phyloP scores from a whole-genome alignment of 2,888 invertebrate genomes.

The Drosophila infuscata region DNA sequence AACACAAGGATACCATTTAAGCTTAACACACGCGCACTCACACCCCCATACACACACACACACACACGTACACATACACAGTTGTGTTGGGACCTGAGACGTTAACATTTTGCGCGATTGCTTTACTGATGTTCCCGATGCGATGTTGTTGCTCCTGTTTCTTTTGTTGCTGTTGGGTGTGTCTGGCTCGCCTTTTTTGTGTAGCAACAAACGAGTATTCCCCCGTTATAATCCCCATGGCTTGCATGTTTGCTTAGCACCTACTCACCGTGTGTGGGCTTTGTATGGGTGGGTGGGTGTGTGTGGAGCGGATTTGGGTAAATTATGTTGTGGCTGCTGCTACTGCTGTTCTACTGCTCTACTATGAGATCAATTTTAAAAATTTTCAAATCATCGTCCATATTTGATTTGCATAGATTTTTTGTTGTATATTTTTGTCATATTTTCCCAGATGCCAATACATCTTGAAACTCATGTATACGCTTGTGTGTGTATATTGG shows the following conservation, averaged over 20 bases:
- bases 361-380: slow-evolving; percentile 67
- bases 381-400: slow-evolving; percentile 78
- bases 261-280: slow-evolving; percentile 39
- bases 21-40: slow-evolving; percentile 48
- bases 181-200: slow-evolving; percentile 61
- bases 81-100: slow-evolving; percentile 13
- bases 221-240: slow-evolving; percentile 68
- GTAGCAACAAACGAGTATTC: slow-evolving; percentile 52
- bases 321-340: slow-evolving; percentile 1
- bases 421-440: slow-evolving; percentile 17
- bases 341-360: slow-evolving; percentile 20
- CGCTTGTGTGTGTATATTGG: slow-evolving; percentile 6
- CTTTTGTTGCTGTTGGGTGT: slow-evolving; percentile 51
- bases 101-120: slow-evolving; percentile 59
- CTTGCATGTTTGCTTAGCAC: slow-evolving; percentile 76
- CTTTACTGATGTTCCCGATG: slow-evolving; percentile 43
- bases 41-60: slow-evolving; percentile 1
- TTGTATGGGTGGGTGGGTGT: neutral
- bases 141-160: slow-evolving; percentile 18
- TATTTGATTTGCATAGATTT: slow-evolving; percentile 75
- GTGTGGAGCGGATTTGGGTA: slow-evolving; percentile 3
- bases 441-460: slow-evolving; percentile 47
- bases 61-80: slow-evolving; percentile 1
- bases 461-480: slow-evolving; percentile 18
- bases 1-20: slow-evolving; percentile 51